Percentiles rank a stretch among this genome's conserved stretches.
Conservation (phyloP, 1,140 invertebrate genomes). For the Macrostomum lignano region DNA sequence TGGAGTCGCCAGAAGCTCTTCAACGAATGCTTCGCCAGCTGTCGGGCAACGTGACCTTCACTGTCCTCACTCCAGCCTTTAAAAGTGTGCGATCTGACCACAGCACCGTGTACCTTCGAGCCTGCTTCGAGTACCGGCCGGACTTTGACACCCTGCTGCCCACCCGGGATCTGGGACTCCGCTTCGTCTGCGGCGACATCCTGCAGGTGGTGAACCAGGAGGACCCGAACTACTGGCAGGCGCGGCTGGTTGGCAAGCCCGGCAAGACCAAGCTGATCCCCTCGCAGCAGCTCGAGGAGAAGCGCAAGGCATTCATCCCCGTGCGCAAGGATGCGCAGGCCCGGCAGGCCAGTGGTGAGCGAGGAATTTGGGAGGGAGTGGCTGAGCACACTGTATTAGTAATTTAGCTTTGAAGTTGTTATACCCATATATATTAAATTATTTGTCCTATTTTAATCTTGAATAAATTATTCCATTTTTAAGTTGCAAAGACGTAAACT, state of each 20-base stretch:
- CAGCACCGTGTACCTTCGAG: constrained; percentile 37
- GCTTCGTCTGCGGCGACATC: constrained; percentile 71
- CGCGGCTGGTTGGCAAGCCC: constrained; percentile 15
- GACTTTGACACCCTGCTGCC: constrained; percentile 60
- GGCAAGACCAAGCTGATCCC: constrained; percentile 43
- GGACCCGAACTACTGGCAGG: constrained; percentile 97
- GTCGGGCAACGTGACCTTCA: background rate
- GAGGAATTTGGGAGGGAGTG: no score
- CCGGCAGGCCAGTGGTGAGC: no score
- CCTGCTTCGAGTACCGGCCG: constrained; percentile 68
- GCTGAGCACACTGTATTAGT: no score
- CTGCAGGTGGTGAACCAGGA: constrained; percentile 64
- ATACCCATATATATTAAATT: no score
- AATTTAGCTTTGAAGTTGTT: no score
- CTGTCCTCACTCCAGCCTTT: background rate
- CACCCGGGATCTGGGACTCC: constrained; percentile 70
- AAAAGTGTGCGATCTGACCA: background rate
- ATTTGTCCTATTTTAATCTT: no score
- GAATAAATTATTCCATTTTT: no score
- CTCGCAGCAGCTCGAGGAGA: constrained; percentile 68
- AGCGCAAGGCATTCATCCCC: constrained; percentile 76
- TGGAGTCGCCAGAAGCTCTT: constrained; percentile 52
- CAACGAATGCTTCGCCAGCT: constrained; percentile 24
- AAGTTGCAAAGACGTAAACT: no score
- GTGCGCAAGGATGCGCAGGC: no score